Evolutionary conservation across 2,888 invertebrate species (phyloP).

Genomic region (Cosmia trapezina): DNA sequence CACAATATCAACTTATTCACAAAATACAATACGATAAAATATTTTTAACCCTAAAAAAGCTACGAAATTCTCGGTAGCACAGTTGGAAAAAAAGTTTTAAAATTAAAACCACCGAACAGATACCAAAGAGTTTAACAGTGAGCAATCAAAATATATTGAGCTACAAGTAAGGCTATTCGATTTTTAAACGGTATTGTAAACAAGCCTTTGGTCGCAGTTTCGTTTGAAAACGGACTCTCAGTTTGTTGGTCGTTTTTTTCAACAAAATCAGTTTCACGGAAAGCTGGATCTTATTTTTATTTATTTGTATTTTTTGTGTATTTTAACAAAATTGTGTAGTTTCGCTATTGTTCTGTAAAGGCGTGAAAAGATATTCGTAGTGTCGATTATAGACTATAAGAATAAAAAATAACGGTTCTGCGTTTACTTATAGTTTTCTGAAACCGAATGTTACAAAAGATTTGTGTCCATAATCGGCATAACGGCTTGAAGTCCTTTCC

Average conservation of each 20-base stretch:
- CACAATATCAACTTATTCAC: neutral
- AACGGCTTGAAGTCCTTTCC: too few relatives aligned
- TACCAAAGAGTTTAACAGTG: constrained; percentile 34
- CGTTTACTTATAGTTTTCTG: too few relatives aligned
- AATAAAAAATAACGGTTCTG: neutral
- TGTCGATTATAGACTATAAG: neutral
- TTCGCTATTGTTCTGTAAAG: neutral
- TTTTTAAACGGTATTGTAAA: constrained; percentile 39
- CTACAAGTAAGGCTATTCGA: constrained; percentile 10
- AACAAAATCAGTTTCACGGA: constrained; percentile 5
- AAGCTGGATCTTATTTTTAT: neutral
- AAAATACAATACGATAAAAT: constrained; percentile 7
- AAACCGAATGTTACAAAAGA: neutral
- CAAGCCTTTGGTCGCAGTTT: constrained; percentile 21
- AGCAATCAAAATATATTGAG: constrained; percentile 55
- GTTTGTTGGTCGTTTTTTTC: neutral
- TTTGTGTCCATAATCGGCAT: too few relatives aligned
- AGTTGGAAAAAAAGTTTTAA: constrained; percentile 10
- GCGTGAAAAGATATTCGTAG: neutral
- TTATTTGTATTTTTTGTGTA: neutral
- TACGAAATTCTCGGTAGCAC: neutral
- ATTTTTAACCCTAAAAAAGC: constrained; percentile 2
- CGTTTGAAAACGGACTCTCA: constrained; percentile 1
- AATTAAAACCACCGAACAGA: constrained; percentile 4
- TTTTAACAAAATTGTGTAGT: neutral